Evolutionary conservation across 2,797 vertebrate species (phyloP).

Genomic region (Triplophysa yarkandensis): DNA sequence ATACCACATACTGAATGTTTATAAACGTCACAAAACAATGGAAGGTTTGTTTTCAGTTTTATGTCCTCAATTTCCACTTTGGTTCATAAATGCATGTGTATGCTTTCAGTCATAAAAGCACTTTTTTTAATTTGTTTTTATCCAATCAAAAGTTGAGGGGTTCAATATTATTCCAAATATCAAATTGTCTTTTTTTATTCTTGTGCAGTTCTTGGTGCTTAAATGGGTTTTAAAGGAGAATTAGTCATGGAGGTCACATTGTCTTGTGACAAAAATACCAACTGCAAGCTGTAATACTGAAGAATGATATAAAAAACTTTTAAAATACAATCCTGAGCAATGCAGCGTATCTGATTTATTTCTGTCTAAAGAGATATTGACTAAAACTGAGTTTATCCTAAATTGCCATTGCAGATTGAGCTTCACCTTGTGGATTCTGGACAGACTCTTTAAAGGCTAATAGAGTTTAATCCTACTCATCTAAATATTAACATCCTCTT

Average conservation of each 20-base stretch:
- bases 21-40: slow-evolving; percentile 15
- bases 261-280: background rate
- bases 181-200: background rate
- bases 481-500: no score
- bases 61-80: slow-evolving; percentile 9
- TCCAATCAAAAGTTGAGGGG: background rate
- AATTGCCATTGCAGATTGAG: no score
- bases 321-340: background rate
- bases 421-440: no score
- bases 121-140: background rate
- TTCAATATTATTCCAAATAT: background rate
- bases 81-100: slow-evolving; percentile 6
- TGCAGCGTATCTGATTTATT: background rate
- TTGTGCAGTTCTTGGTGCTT: background rate
- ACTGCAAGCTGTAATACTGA: background rate
- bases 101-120: background rate
- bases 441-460: no score
- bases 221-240: background rate
- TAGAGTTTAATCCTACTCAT: no score
- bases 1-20: background rate
- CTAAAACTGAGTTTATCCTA: no score
- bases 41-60: background rate
- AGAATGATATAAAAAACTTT: background rate
- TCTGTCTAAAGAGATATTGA: background rate
- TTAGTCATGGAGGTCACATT: background rate